phyloP scores from a whole-genome alignment of 2,113 vertebrate species.

The Caracal caracal region DNA sequence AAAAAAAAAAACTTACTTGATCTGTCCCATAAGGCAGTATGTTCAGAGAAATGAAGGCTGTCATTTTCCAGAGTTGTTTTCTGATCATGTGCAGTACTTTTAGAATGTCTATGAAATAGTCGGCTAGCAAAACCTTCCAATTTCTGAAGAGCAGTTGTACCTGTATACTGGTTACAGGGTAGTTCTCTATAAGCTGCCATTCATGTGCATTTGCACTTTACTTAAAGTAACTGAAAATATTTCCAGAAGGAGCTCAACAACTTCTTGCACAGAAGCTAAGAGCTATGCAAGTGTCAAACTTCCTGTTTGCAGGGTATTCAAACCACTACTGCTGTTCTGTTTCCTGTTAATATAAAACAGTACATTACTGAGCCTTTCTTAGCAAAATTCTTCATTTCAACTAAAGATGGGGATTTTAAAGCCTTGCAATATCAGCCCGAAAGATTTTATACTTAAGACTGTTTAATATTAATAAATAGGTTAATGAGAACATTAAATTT shows the following conservation, averaged over 20 bases:
- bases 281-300: constrained; percentile 86
- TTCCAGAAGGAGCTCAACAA: constrained; percentile 80
- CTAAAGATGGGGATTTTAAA: constrained; percentile 23
- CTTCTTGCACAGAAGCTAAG: constrained; percentile 80
- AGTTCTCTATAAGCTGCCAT: constrained; percentile 93
- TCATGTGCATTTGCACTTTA: constrained; percentile 63
- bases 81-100: constrained; percentile 87
- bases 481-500: constrained; percentile 20
- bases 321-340: constrained; percentile 85
- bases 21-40: constrained; percentile 91
- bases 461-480: neutral
- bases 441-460: neutral
- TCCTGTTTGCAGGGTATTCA: constrained; percentile 91
- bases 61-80: constrained; percentile 88
- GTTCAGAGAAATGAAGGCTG: constrained; percentile 89
- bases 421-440: neutral
- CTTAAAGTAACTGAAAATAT: constrained; percentile 68
- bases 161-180: constrained; percentile 81
- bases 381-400: constrained; percentile 63
- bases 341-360: constrained; percentile 88
- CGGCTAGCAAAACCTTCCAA: constrained; percentile 92
- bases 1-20: constrained; percentile 91
- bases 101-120: constrained; percentile 92
- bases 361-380: constrained; percentile 66
- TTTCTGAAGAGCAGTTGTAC: constrained; percentile 89